phyloP scores from a whole-genome alignment of 2,888 invertebrate species.

The Fissipunctia ypsillon region DNA sequence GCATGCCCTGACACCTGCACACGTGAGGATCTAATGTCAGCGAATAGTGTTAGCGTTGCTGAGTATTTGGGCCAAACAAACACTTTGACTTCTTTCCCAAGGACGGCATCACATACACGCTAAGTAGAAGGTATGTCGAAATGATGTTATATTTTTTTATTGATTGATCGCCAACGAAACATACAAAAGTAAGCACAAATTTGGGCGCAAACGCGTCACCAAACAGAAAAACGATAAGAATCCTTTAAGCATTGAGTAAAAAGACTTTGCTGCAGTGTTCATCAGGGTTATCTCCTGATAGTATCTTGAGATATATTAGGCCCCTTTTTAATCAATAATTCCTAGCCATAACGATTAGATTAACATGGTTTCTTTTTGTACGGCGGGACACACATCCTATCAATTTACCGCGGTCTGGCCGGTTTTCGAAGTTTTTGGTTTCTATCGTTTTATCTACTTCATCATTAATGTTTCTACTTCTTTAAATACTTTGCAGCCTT shows the following conservation, averaged over 20 bases:
- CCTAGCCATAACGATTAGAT: background rate
- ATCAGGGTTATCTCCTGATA: background rate
- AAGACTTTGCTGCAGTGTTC: background rate
- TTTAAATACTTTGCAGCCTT: background rate
- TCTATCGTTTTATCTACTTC: background rate
- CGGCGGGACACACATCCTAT: background rate
- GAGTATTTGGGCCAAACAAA: background rate
- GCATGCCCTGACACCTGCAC: background rate
- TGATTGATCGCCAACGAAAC: background rate
- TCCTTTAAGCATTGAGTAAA: background rate
- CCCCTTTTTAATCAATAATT: background rate
- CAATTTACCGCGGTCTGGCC: background rate
- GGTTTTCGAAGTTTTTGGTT: background rate
- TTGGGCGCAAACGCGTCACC: too few relatives aligned
- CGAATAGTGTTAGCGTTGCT: slow-evolving; percentile 1
- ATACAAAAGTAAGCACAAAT: background rate
- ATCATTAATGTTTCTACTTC: background rate
- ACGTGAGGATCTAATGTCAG: background rate
- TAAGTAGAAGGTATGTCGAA: background rate
- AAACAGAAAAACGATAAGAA: background rate
- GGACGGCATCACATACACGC: background rate
- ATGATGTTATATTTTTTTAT: background rate
- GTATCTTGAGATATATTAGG: background rate
- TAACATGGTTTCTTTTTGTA: background rate
- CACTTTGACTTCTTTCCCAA: too few relatives aligned